Evolutionary conservation across 2,888 invertebrate genomes (phyloP), one percentile per base, ranked within the genome.

Genomic region (Biston betularia): DNA sequence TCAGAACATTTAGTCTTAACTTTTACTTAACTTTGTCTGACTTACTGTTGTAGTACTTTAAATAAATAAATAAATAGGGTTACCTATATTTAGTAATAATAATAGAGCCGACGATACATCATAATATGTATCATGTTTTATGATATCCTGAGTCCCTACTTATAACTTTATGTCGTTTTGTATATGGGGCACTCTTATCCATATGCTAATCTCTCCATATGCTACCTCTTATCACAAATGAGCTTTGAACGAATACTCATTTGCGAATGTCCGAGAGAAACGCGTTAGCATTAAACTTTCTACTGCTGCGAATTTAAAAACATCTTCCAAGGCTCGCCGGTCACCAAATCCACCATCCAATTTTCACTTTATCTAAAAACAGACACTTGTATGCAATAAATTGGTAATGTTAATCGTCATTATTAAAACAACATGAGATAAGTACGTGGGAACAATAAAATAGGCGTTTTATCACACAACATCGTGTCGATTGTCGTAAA

Each of bases 381-480:
- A 77, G 78, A 81, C 80, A 83, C 75, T 58, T 38, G 75, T 83
- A 81, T 77, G 77, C 84, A 83, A 90, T 92, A 92, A 92, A 91
- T 89, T 90, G 75, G 72, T 89, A 87, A 88, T 91, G 87, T 93
- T 92, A 92, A 92, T 92, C 85, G 85, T 85, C 81, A 86, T 88
- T 87, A 89, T 89, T 89, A 85, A 90, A 91, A 92, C 91, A 92
- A 92, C 90, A 76, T 79, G 83, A 82, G 69, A 81, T 85, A 83
- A 82, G 79, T 82, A 78, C 76, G 78, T 78, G 76, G 72, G 76
- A 80, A 87, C 84, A 86, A 88, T 93, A 93, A 93, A 92, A 84
- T 87, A 80, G 84, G 75, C 78, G 77, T 79, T 91, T 93, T 92
- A 93, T 84, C 82, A 76, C 83, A 77, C 78, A 75, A 82, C 80